These are phyloP conservation scores for Cynodonichthys magdalenae DNA, from an alignment of 2,797 vertebrate species.

Conservation along the genomic window DNA sequence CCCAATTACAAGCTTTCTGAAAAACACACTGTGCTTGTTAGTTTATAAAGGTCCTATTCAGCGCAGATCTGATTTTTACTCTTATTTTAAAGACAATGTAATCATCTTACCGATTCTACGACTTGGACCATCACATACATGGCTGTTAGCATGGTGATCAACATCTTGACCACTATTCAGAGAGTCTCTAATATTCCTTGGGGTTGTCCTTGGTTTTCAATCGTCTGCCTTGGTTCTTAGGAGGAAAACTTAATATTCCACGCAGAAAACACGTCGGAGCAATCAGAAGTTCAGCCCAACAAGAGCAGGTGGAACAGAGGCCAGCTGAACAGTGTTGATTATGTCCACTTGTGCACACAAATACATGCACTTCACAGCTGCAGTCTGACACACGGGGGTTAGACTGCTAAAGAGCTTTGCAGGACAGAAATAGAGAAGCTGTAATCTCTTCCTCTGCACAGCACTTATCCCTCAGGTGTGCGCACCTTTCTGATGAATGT, in stretches of 20 bases:
- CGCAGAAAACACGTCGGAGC: conserved; percentile 16
- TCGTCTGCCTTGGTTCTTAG: conserved; percentile 28
- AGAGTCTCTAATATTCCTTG: conserved; percentile 27
- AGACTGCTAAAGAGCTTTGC: conserved; percentile 81
- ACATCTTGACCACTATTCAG: conserved; percentile 76
- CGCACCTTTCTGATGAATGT: conserved; percentile 20
- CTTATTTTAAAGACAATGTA: background rate
- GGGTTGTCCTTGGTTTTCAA: conserved; percentile 14
- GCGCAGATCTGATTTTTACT: background rate
- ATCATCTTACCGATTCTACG: conserved; percentile 83
- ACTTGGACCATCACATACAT: conserved; percentile 85
- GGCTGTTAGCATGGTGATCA: conserved; percentile 87
- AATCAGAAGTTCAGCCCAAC: conserved; percentile 20
- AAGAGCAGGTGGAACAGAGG: conserved; percentile 13
- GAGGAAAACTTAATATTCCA: conserved; percentile 36
- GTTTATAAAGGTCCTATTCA: background rate
- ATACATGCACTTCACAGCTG: conserved; percentile 37
- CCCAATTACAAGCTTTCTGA: no score
- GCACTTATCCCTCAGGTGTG: conserved; percentile 70
- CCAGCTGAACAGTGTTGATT: conserved; percentile 31
- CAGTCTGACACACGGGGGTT: conserved; percentile 61
- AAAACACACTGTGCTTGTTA: no score
- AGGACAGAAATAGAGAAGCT: conserved; percentile 79
- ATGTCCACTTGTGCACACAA: conserved; percentile 23
- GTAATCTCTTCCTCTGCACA: conserved; percentile 76